Base-by-base conservation (phyloP, 2,797 vertebrate species). In the Sandelia bainsii region DNA sequence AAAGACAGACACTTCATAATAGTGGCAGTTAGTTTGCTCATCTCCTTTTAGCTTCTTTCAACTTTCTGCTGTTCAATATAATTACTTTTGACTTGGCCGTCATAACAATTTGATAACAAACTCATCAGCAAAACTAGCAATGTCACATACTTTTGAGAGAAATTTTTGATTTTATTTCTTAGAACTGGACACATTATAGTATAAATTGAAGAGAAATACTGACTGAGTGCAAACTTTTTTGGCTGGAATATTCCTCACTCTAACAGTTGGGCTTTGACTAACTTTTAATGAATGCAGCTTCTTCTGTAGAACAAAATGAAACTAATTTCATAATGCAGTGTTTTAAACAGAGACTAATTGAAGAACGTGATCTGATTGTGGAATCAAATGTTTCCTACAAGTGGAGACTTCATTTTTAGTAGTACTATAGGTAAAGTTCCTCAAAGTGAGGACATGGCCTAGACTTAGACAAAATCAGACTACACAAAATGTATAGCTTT, bases 1-100 rank as follows among this genome's bases (percentile, higher is more conserved):
- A 60, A 75, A 74, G 48, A 80, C 76, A 79, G 71, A 40, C 64
- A 56, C 61, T 66, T 81, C 48, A 64, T 80, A 72, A 84, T 75
- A 77, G 32, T 60, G 52, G 58, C 44, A 80, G 77, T 89, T 81
- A 72, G 62, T 54, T 39, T 81, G 59, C 65, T 72, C 63, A 32
- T 83, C 57, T 78, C n/a, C 49, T 54, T 62, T 72, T 40, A 34
- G 44, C 49, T 53, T 77, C 56, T 67, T 75, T 77, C 44, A 69
- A 56, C 77, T 77, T 75, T 86, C 29, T 51, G 46, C 46, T 58
- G 29, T 75, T 81, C 50, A 2, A 52, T 69, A 52, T 59, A 71
- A 80, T 80, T 72, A 74, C n/a, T 69, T 71, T 50, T 73, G 69
- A 79, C 29, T 27, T 72, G 32, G 63, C 77, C 77, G 76, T 81